phyloP scores from a whole-genome alignment of 2,888 invertebrate genomes.

The Caprella mutica region DNA sequence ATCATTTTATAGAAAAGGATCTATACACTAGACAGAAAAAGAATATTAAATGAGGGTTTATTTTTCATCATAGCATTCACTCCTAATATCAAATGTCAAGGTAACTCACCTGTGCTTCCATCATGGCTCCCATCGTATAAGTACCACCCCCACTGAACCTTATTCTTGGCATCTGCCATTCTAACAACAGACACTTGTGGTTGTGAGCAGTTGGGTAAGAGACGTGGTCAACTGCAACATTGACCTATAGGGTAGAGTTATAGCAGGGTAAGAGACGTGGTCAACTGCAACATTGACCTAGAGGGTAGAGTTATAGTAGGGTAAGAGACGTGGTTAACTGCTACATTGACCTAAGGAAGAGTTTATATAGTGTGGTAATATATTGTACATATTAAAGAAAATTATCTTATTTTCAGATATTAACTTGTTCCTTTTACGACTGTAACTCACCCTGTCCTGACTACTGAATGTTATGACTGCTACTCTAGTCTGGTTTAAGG shows the following conservation, averaged over 20 bases:
- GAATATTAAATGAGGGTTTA: too few species aligned
- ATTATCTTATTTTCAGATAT: too few species aligned
- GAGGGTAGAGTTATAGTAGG: constrained; percentile 37
- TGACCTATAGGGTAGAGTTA: constrained; percentile 17
- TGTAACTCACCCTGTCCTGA: constrained; percentile 44
- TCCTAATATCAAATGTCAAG: too few species aligned
- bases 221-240: constrained; percentile 52
- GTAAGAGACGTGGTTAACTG: constrained; percentile 52
- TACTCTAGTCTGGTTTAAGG: constrained; percentile 51
- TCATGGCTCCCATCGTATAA: constrained; percentile 55
- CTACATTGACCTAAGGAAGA: constrained; percentile 38
- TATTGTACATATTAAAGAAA: too few species aligned
- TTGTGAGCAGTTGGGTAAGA: constrained; percentile 45
- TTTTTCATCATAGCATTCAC: too few species aligned
- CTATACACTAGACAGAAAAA: too few species aligned
- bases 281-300: constrained; percentile 47
- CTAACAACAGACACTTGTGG: constrained; percentile 54
- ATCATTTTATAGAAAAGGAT: too few species aligned
- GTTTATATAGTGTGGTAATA: constrained; percentile 40
- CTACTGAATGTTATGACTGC: constrained; percentile 56
- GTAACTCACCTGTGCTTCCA: constrained; percentile 53
- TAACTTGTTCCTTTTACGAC: too few species aligned
- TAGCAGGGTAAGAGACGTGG: constrained; percentile 48
- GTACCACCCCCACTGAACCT: constrained; percentile 56
- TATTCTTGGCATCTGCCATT: constrained; percentile 50